Evolutionary conservation across 37 sponge, comb jelly and placozoan species (phyloP).

Genomic region (Ianthella basta): DNA sequence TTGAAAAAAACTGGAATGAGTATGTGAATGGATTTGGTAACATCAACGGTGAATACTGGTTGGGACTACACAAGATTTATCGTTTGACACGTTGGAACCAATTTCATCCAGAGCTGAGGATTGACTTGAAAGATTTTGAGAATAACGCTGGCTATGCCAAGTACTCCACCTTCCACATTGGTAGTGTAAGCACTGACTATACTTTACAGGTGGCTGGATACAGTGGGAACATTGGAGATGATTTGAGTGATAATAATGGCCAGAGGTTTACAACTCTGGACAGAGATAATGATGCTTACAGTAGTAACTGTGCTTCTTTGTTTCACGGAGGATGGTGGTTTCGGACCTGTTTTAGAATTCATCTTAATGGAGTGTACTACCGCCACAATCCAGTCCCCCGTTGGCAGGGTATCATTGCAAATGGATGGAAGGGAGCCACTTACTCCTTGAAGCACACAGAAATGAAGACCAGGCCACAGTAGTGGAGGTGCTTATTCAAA

Average conservation of each 20-base stretch:
- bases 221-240: conserved; percentile 3
- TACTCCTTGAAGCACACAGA: conserved; percentile 26
- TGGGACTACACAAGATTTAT: conserved; percentile 12
- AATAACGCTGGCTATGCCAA: neutral
- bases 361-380: conserved; percentile 20
- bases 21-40: conserved; percentile 9
- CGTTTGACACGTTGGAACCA: conserved; percentile 4
- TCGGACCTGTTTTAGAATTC: neutral
- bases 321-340: conserved; percentile 37
- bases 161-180: neutral
- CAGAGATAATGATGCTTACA: conserved; percentile 22
- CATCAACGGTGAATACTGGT: neutral
- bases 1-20: conserved; percentile 5
- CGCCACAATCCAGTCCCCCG: neutral
- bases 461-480: conserved; percentile 19
- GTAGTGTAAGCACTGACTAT: neutral
- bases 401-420: conserved; percentile 18
- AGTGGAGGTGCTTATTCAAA: too few relatives aligned
- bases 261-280: conserved; percentile 18
- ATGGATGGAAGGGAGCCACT: conserved; percentile 2
- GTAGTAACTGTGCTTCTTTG: conserved; percentile 1
- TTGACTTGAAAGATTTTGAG: neutral
- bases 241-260: neutral
- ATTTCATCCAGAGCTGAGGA: neutral
- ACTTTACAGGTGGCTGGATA: neutral